These are phyloP conservation scores for Thamnophis sirtalis DNA, from an alignment of 2,113 vertebrate genomes.

Conservation along the genomic window DNA sequence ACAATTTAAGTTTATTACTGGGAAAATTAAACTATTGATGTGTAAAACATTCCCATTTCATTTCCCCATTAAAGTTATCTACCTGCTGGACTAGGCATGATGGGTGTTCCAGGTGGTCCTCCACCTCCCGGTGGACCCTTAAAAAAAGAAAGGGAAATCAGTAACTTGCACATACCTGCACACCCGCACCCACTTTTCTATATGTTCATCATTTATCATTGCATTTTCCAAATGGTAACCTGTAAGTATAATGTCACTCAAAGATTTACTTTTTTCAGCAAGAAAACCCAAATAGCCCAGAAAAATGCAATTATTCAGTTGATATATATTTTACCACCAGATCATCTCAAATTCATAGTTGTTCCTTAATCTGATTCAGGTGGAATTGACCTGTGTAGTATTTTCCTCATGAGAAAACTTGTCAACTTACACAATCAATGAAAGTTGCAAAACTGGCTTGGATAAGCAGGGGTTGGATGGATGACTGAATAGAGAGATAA, in stretches of 20 bases:
- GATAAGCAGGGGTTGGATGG: background rate
- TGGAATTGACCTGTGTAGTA: background rate
- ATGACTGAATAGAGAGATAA: background rate
- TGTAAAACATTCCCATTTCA: background rate
- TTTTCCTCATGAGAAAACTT: background rate
- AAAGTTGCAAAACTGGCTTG: background rate
- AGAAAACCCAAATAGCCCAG: background rate
- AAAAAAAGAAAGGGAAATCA: slow-evolving; percentile 42
- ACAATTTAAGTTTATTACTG: background rate
- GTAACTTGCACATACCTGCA: slow-evolving; percentile 16
- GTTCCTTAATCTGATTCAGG: background rate
- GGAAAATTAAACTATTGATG: background rate
- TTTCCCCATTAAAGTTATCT: slow-evolving; percentile 40
- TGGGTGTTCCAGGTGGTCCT: slow-evolving; percentile 94
- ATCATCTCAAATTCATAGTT: background rate
- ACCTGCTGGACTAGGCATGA: slow-evolving; percentile 99
- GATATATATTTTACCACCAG: background rate
- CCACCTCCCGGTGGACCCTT: slow-evolving; percentile 96
- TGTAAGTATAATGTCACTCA: background rate
- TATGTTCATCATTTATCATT: background rate
- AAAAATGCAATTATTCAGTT: background rate
- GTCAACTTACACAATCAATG: background rate
- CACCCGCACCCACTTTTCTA: background rate
- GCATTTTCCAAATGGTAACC: background rate
- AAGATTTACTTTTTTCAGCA: background rate